Percentiles rank a stretch among this genome's conserved stretches.
phyloP scores from a whole-genome alignment of 2,888 invertebrate species.

The Apoderus coryli region DNA sequence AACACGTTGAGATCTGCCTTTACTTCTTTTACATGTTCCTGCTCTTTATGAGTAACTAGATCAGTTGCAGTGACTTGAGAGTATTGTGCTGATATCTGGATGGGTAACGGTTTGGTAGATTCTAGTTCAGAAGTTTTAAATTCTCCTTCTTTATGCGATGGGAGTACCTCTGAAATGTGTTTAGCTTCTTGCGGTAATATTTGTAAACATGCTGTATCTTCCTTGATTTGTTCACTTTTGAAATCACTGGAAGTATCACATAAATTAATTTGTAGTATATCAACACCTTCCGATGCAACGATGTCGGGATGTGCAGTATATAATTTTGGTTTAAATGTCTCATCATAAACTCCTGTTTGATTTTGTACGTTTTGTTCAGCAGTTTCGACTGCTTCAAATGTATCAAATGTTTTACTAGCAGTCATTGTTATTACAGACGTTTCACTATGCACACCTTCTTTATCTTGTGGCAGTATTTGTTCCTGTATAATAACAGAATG shows the following conservation, averaged over 20 bases:
- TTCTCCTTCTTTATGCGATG: conserved; percentile 44
- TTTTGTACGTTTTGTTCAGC: conserved; percentile 40
- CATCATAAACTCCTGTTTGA: conserved; percentile 34
- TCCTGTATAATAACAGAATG: conserved; percentile 30
- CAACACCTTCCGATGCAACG: conserved; percentile 34
- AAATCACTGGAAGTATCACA: conserved; percentile 26
- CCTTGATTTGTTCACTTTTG: conserved; percentile 27
- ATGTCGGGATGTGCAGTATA: conserved; percentile 32
- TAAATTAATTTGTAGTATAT: conserved; percentile 33
- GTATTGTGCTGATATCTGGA: conserved; percentile 15
- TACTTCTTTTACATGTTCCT: conserved; percentile 19
- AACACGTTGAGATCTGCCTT: conserved; percentile 28
- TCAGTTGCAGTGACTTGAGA: conserved; percentile 16
- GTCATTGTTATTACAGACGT: conserved; percentile 19
- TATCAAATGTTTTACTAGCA: conserved; percentile 29
- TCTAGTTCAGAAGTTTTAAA: conserved; percentile 13
- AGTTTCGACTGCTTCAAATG: conserved; percentile 38
- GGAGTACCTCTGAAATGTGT: conserved; percentile 44
- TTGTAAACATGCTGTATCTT: conserved; percentile 26
- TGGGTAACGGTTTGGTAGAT: conserved; percentile 13
- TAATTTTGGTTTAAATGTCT: conserved; percentile 30
- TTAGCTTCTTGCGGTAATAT: conserved; percentile 51
- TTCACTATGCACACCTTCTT: conserved; percentile 27
- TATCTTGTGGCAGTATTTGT: conserved; percentile 31
- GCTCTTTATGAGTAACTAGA: conserved; percentile 15